phyloP scores from a whole-genome alignment of 2,113 vertebrate genomes.

The Anhinga rufa region DNA sequence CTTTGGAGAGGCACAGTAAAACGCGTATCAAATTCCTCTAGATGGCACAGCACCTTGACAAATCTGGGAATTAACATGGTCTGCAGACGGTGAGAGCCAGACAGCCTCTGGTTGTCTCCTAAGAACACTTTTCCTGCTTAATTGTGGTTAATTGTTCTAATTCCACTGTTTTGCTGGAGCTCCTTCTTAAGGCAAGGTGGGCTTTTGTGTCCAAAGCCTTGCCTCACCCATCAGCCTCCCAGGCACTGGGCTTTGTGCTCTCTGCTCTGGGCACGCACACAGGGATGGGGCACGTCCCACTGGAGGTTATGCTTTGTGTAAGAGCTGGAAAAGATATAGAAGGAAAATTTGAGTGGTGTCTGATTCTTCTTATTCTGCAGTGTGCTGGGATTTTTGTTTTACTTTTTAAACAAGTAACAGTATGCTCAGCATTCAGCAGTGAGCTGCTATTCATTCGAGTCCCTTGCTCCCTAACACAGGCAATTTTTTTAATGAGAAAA shows the following conservation, averaged over 20 bases:
- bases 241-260: neutral
- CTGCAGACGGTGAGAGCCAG: fast-evolving
- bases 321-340: neutral
- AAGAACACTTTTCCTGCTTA: neutral
- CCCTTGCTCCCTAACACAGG: neutral
- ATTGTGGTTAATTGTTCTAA: neutral
- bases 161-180: neutral
- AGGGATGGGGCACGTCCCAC: neutral
- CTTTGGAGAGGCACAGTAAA: neutral
- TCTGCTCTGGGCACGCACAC: no score
- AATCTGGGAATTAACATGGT: fast-evolving
- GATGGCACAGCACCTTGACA: slow-evolving; percentile 19
- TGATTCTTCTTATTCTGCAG: neutral
- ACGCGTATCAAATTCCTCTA: neutral
- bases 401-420: neutral
- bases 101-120: neutral
- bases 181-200: neutral
- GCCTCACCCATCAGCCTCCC: neutral
- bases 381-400: neutral
- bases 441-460: neutral
- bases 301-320: neutral
- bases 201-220: neutral
- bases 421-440: neutral
- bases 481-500: neutral
- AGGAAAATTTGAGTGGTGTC: neutral